Conservation (phyloP, 2,797 vertebrate genomes). For the Glyptemys insculpta region DNA sequence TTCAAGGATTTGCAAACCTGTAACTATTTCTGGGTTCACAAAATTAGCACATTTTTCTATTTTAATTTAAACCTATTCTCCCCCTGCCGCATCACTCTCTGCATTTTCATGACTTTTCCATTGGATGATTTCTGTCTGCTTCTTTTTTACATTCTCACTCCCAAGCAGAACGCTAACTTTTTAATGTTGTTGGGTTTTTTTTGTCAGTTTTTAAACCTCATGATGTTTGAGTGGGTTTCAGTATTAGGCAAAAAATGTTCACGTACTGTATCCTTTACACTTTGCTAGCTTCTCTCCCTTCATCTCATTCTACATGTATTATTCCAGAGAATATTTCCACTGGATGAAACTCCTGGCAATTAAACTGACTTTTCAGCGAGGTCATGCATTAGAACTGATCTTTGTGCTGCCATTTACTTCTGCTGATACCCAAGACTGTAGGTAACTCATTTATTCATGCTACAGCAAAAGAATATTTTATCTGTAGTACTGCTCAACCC, state of each 20-base stretch:
- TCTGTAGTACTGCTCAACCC: background rate
- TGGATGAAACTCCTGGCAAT: background rate
- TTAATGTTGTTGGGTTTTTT: background rate
- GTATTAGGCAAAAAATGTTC: background rate
- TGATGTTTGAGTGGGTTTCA: background rate
- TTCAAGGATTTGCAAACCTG: background rate
- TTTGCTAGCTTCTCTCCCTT: background rate
- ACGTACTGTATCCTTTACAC: background rate
- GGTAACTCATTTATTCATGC: background rate
- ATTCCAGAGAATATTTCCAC: background rate
- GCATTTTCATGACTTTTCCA: background rate
- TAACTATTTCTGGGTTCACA: background rate
- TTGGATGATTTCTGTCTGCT: background rate
- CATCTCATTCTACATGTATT: background rate
- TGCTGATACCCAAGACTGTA: background rate
- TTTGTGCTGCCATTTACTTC: background rate
- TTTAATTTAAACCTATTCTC: background rate
- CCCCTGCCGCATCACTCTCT: fast-evolving
- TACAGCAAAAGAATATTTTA: background rate
- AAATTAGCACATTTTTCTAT: fast-evolving
- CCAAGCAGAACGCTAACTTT: background rate
- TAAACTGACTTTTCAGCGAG: conserved; percentile 37
- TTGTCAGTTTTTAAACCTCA: background rate
- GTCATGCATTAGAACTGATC: background rate
- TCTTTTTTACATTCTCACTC: background rate